phyloP scores from a whole-genome alignment of 2,113 vertebrate species.

The Romanogobio albipinnatus region DNA sequence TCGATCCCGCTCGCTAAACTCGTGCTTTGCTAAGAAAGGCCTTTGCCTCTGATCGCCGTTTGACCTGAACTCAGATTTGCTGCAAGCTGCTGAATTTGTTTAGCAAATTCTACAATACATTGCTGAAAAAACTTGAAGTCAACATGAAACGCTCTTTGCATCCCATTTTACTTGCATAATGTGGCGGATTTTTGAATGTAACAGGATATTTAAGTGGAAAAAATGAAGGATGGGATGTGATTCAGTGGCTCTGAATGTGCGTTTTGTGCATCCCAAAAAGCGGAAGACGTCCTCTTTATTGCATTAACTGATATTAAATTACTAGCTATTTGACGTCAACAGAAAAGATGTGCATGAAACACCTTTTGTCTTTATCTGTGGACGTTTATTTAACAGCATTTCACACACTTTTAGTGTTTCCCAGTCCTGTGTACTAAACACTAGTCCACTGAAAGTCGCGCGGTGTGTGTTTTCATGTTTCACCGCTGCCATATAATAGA shows the following conservation, averaged over 20 bases:
- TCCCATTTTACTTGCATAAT: slow-evolving; percentile 27
- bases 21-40: neutral
- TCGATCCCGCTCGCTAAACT: neutral
- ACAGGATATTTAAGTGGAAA: slow-evolving; percentile 24
- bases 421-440: neutral
- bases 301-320: slow-evolving; percentile 18
- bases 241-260: neutral
- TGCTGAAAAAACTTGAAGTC: neutral
- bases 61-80: slow-evolving; percentile 21
- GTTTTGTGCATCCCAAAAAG: neutral
- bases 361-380: neutral
- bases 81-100: slow-evolving; percentile 13
- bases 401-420: neutral
- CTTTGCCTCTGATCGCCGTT: neutral
- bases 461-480: neutral
- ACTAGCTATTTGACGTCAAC: neutral
- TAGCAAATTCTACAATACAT: neutral
- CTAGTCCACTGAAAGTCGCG: neutral
- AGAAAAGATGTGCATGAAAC: neutral
- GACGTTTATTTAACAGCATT: neutral
- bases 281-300: neutral
- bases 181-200: slow-evolving; percentile 22
- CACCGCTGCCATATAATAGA: neutral
- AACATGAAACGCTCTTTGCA: slow-evolving; percentile 19
- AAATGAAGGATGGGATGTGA: neutral